phyloP scores from a whole-genome alignment of 2,113 vertebrate genomes.

The Micromys minutus region DNA sequence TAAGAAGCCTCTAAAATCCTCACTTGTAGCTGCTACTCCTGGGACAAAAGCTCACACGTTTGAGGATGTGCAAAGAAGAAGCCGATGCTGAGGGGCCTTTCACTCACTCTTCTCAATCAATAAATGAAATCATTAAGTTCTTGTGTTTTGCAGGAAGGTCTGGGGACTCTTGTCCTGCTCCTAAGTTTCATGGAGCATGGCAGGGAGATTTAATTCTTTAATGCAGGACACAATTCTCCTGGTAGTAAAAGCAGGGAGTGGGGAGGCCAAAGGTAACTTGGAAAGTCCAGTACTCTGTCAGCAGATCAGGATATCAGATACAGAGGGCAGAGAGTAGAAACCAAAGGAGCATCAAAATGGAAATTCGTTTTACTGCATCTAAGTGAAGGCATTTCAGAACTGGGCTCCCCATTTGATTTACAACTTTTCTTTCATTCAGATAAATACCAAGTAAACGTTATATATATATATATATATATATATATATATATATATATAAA shows the following conservation, averaged over 20 bases:
- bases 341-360: background rate
- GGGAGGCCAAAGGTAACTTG: background rate
- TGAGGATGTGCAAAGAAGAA: background rate
- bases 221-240: background rate
- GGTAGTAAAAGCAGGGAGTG: background rate
- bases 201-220: background rate
- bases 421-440: background rate
- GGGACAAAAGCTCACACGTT: background rate
- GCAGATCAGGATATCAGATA: background rate
- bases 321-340: background rate
- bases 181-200: background rate
- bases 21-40: background rate
- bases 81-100: background rate
- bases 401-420: background rate
- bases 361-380: background rate
- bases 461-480: conserved; percentile 35
- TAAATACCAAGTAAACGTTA: conserved; percentile 39
- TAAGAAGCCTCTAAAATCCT: background rate
- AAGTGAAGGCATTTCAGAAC: background rate
- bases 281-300: background rate
- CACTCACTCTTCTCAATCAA: background rate
- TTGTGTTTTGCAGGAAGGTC: background rate
- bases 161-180: background rate
- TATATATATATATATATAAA: no score
- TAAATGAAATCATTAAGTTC: background rate